Conservation (phyloP, 2,888 invertebrate species). For the Chrysina gloriosa region DNA sequence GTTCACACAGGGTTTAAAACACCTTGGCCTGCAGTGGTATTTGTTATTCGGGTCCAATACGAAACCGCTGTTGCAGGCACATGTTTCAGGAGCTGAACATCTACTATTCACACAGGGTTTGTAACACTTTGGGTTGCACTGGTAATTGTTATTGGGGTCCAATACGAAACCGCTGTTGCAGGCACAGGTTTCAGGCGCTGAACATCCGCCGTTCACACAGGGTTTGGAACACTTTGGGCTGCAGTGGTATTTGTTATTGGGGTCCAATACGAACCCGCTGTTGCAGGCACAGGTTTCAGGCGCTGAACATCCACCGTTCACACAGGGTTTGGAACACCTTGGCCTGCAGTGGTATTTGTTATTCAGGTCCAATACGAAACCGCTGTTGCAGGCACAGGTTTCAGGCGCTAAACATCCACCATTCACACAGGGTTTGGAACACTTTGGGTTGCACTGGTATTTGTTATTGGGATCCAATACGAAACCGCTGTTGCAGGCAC, state of each 20-base stretch:
- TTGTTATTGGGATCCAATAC: conserved; percentile 33
- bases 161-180: conserved; percentile 50
- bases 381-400: conserved; percentile 42
- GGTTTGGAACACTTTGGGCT: conserved; percentile 45
- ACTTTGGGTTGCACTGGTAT: conserved; percentile 53
- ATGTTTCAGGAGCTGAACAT: conserved; percentile 37
- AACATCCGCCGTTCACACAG: conserved; percentile 51
- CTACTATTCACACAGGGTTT: conserved; percentile 61
- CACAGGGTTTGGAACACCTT: conserved; percentile 42
- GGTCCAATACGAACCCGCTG: conserved; percentile 40
- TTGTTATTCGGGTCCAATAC: conserved; percentile 46
- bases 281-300: conserved; percentile 46
- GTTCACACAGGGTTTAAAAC: conserved; percentile 47
- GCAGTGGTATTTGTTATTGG: conserved; percentile 40
- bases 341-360: conserved; percentile 44
- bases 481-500: conserved; percentile 47
- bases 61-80: conserved; percentile 46
- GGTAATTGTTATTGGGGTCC: conserved; percentile 41
- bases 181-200: conserved; percentile 53
- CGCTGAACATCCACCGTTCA: conserved; percentile 44
- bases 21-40: conserved; percentile 51
- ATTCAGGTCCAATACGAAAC: conserved; percentile 36
- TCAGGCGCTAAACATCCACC: conserved; percentile 51
- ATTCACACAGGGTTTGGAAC: conserved; percentile 48
- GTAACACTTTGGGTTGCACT: conserved; percentile 51